phyloP scores from a whole-genome alignment of 2,888 invertebrate genomes.

The Chrysina gloriosa region DNA sequence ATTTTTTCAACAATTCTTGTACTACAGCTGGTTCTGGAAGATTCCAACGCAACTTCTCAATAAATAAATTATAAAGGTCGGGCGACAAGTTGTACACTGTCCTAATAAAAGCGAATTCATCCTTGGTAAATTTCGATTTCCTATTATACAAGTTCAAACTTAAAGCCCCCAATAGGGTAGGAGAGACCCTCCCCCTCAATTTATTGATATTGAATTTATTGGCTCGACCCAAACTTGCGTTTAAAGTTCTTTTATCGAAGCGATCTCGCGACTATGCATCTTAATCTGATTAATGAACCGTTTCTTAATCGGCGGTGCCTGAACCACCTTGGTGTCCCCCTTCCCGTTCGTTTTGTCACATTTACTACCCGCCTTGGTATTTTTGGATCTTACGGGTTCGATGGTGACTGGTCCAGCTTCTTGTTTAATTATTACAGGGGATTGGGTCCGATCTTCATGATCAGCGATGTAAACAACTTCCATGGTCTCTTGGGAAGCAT shows the following conservation, averaged over 20 bases:
- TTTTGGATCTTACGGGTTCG: neutral
- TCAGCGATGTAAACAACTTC: slow-evolving; percentile 40
- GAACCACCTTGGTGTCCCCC: neutral
- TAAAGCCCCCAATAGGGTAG: slow-evolving; percentile 57
- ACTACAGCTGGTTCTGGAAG: slow-evolving; percentile 53
- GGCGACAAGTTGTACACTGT: slow-evolving; percentile 58
- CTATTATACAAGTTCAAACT: slow-evolving; percentile 56
- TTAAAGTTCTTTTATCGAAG: slow-evolving; percentile 57
- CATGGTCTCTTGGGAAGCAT: slow-evolving; percentile 15
- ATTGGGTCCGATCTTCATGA: neutral
- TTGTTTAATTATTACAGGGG: slow-evolving; percentile 6
- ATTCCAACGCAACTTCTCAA: slow-evolving; percentile 60
- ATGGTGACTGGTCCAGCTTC: slow-evolving; percentile 8
- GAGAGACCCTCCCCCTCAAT: slow-evolving; percentile 56
- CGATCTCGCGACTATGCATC: slow-evolving; percentile 59
- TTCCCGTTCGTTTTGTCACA: neutral
- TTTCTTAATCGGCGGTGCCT: slow-evolving; percentile 37
- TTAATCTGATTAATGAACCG: slow-evolving; percentile 58
- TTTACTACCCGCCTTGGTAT: neutral
- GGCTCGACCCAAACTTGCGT: slow-evolving; percentile 41
- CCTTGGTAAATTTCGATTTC: slow-evolving; percentile 53
- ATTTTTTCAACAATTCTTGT: slow-evolving; percentile 22
- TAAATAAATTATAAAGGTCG: slow-evolving; percentile 57
- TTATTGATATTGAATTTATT: slow-evolving; percentile 51
- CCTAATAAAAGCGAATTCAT: slow-evolving; percentile 59